phyloP scores from a whole-genome alignment of 1,140 invertebrate genomes.

The Cherax destructor region DNA sequence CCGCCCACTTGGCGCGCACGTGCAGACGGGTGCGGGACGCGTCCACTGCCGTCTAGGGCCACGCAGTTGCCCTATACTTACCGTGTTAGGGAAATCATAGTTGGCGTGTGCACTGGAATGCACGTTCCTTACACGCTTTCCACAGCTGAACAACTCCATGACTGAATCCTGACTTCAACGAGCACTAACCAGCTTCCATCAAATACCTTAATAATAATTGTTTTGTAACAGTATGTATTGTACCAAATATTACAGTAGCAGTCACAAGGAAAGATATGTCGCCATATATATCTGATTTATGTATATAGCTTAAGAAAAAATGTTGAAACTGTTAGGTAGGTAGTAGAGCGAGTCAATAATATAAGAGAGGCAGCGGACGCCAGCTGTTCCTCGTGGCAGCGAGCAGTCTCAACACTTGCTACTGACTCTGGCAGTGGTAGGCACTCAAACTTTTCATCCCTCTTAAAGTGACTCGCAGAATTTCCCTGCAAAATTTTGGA shows the following conservation, averaged over 20 bases:
- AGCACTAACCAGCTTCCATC: too few relatives aligned
- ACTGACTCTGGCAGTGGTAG: neutral
- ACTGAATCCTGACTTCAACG: neutral
- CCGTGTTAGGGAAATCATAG: slow-evolving; percentile 67
- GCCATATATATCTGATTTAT: too few relatives aligned
- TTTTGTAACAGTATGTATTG: too few relatives aligned
- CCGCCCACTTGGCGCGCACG: slow-evolving; percentile 67
- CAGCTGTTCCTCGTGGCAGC: slow-evolving; percentile 19
- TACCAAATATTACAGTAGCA: too few relatives aligned
- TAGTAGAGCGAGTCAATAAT: neutral
- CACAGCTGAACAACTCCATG: slow-evolving; percentile 21
- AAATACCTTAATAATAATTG: too few relatives aligned
- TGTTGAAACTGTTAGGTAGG: neutral
- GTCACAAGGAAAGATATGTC: too few relatives aligned
- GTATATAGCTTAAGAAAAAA: neutral
- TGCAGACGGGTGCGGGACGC: slow-evolving; percentile 40
- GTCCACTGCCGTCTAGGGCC: slow-evolving; percentile 45
- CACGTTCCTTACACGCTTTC: slow-evolving; percentile 17
- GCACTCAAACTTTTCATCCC: neutral
- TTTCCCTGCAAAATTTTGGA: neutral
- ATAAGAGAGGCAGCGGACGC: neutral
- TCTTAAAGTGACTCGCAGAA: neutral
- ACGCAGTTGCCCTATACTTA: slow-evolving; percentile 63
- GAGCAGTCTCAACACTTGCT: slow-evolving; percentile 4
- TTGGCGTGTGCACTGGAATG: slow-evolving; percentile 64